Evolutionary conservation across 2,888 invertebrate genomes (phyloP), one percentile per base, ranked within the genome.

Genomic region (Apomyelois bistriatella): DNA sequence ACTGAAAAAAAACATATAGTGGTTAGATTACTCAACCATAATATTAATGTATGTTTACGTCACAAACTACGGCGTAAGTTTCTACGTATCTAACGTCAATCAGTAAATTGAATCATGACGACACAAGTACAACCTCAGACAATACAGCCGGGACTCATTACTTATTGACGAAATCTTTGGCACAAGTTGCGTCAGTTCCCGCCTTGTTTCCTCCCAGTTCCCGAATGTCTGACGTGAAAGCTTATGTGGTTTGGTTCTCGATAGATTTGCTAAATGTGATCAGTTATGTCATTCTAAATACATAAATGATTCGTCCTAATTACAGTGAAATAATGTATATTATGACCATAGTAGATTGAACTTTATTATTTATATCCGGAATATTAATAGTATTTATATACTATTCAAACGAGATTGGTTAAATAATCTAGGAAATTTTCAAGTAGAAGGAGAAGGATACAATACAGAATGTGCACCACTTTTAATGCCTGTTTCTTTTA

Each of bases 81-180:
- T 46, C 13, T 10, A 8, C 6, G 1, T 32, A 15, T 46, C 13
- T 10, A 5, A 46, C 32, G 32, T 46, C 15, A 46, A 30, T 46
- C 32, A 46, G 46, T 16, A 32, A 32, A 32, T 46, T 32, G 32
- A 43, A 32, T 46, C 32, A 8, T 46, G 13, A 32, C 30, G 32
- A 22, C 28, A 43, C 28, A 12, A 22, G 28, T n/a, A n/a, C n/a
- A 22, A 10, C 9, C 10, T 3, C 22, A 22, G 22, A 32, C 46
- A 46, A 46, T 32, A 16, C 43, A 32, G 10, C 12, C 15, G 46
- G 17, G 9, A 12, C 15, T 46, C 46, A 46, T 46, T 46, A 46
- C 16, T 46, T 46, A 46, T 46, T 46, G 46, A 46, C 46, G 46
- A 12, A 46, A 43, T 15, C 15, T 16, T 46, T 30, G 46, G 32